Evolutionary conservation across 2,113 vertebrate genomes (phyloP).

Genomic region (Motacilla alba): DNA sequence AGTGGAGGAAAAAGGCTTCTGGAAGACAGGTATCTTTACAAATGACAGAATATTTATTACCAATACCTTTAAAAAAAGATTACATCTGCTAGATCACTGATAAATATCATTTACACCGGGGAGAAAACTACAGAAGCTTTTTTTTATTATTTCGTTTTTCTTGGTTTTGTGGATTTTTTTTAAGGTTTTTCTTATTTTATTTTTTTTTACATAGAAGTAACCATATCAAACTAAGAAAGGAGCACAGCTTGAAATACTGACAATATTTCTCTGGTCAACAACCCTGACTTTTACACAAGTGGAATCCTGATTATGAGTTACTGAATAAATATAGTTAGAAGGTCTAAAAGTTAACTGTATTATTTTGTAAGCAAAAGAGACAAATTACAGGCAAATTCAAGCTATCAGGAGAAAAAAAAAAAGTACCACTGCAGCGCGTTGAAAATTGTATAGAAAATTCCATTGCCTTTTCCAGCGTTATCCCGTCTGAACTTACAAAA

Average conservation of each 20-base stretch:
- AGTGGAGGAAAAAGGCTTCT: slow-evolving; percentile 60
- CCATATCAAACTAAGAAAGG: slow-evolving; percentile 76
- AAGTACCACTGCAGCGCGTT: slow-evolving; percentile 42
- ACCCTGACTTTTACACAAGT: slow-evolving; percentile 72
- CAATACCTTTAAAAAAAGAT: slow-evolving; percentile 82
- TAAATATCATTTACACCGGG: slow-evolving; percentile 76
- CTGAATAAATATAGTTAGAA: slow-evolving; percentile 70
- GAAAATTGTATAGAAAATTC: slow-evolving; percentile 67
- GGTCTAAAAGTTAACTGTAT: slow-evolving; percentile 63
- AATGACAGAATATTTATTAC: slow-evolving; percentile 85
- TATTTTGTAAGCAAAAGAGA: slow-evolving; percentile 67
- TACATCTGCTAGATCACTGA: slow-evolving; percentile 77
- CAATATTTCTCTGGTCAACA: slow-evolving; percentile 71
- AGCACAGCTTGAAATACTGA: slow-evolving; percentile 79
- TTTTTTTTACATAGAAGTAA: slow-evolving; percentile 73
- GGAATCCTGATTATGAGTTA: slow-evolving; percentile 72
- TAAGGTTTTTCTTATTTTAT: background rate
- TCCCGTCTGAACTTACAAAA: slow-evolving; percentile 65
- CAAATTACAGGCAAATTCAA: slow-evolving; percentile 67
- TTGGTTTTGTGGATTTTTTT: slow-evolving; percentile 59
- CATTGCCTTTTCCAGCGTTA: slow-evolving; percentile 43
- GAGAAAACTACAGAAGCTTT: slow-evolving; percentile 70
- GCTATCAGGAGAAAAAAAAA: slow-evolving; percentile 19
- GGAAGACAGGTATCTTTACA: slow-evolving; percentile 76
- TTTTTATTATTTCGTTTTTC: slow-evolving; percentile 48